Percentiles rank a stretch among this genome's conserved stretches.
Evolutionary conservation across 1,140 invertebrate genomes (phyloP).

Genomic region (Drosophila rhopaloa): DNA sequence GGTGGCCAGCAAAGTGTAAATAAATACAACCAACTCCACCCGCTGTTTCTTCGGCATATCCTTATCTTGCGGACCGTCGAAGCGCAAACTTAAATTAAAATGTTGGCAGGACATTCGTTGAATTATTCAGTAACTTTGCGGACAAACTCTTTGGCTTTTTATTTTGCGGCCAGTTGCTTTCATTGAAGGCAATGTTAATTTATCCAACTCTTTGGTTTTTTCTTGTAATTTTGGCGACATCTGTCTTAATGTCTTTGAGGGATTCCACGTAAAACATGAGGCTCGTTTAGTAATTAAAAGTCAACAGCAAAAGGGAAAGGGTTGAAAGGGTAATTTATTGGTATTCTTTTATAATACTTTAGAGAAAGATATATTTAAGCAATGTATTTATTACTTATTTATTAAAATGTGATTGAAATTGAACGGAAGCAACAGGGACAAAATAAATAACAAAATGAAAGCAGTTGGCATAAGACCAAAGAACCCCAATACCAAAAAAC

Average conservation of each 20-base stretch:
- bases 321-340: no score
- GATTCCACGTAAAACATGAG: background rate
- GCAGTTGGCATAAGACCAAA: no score
- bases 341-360: background rate
- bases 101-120: slow-evolving; percentile 79
- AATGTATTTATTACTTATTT: background rate
- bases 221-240: slow-evolving; percentile 1
- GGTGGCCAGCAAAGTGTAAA: slow-evolving; percentile 75
- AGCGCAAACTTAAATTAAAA: slow-evolving; percentile 83
- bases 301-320: slow-evolving; percentile 40
- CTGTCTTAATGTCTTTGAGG: slow-evolving; percentile 41
- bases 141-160: slow-evolving; percentile 41
- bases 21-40: slow-evolving; percentile 55
- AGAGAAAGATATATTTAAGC: background rate
- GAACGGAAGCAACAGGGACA: background rate
- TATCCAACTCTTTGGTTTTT: background rate
- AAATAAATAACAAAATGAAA: background rate
- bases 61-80: slow-evolving; percentile 73
- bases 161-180: slow-evolving; percentile 45
- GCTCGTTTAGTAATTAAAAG: slow-evolving; percentile 67
- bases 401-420: background rate
- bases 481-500: no score
- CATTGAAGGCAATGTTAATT: slow-evolving; percentile 51
- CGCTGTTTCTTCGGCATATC: slow-evolving; percentile 39
- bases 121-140: slow-evolving; percentile 74